Evolutionary conservation across 2,797 vertebrate species (phyloP), one percentile per base, ranked within the genome.

Genomic region (Syngnathus acus): DNA sequence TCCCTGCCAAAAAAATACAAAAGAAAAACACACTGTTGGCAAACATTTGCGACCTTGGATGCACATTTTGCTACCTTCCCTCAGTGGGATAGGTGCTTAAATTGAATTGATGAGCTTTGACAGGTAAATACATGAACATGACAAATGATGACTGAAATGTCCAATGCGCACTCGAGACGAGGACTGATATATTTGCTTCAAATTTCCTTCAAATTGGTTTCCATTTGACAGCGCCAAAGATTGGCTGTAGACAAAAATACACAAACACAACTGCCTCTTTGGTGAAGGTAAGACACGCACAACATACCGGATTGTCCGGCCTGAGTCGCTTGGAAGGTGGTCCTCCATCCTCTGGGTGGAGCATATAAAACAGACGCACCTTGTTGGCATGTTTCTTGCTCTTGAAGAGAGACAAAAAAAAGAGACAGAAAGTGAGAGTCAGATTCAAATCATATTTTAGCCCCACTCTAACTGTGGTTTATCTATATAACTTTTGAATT

Each of bases 311-410:
- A 63, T 89, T 88, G 73, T 89, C 87, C 69, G 94, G 91, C 42
- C 95, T 90, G 32, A 96, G 93, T 76, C 93, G 93, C 88, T 95
- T 96, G 1, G 94, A 94, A 0, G 95, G 95, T 6, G 94, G 95
- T 68, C 95, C 94, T 78, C 95, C 95, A 0, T 95, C 94, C 50
- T 92, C 53, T n/a, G 95, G 95, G 61, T 96, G 95, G 38, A 96
- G 93, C 95, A 96, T 96, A 72, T 95, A 95, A 81, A 95, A 96
- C 57, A 96, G 91, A 0, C 94, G 92, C 38, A 96, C 95, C 80
- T 95, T 95, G 88, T 94, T 96, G 72, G 94, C 94, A 65, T 96
- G 95, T 77, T 96, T 96, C 82, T 93, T 94, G 79, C 95, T 96
- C 94, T 95, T 72, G 47, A 37, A 72, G 45, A 67, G 26, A 78